Conservation (phyloP, 2,797 vertebrate genomes). For the Percopsis omiscomaycus region DNA sequence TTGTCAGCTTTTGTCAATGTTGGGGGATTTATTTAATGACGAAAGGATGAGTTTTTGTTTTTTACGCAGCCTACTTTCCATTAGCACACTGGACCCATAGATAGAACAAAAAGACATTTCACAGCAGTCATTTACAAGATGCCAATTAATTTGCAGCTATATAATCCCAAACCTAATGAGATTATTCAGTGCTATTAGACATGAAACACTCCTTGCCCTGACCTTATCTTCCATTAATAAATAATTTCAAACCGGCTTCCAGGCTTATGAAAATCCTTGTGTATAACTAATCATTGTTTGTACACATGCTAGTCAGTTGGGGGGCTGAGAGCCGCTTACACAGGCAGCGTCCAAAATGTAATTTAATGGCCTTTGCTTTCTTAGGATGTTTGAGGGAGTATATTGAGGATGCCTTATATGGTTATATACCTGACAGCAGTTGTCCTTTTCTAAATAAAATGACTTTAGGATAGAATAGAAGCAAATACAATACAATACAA, state of each 20-base stretch:
- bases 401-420: slow-evolving; percentile 5
- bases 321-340: slow-evolving; percentile 53
- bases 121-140: slow-evolving; percentile 37
- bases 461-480: not conserved
- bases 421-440: too few species aligned
- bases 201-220: slow-evolving; percentile 26
- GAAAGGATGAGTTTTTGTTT: slow-evolving; percentile 37
- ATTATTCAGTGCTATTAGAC: slow-evolving; percentile 45
- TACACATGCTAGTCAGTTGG: slow-evolving; percentile 45
- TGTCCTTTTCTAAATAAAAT: not conserved
- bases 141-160: slow-evolving; percentile 40
- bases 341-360: slow-evolving; percentile 51
- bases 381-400: slow-evolving; percentile 24
- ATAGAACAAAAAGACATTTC: slow-evolving; percentile 28
- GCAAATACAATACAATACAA: not conserved
- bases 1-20: not conserved
- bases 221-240: slow-evolving; percentile 39
- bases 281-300: slow-evolving; percentile 64
- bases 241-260: slow-evolving; percentile 25
- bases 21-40: slow-evolving; percentile 51
- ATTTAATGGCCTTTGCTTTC: slow-evolving; percentile 56
- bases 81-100: slow-evolving; percentile 43
- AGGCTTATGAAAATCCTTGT: slow-evolving; percentile 36
- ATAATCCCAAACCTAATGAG: slow-evolving; percentile 45
- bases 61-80: slow-evolving; percentile 39